phyloP scores from a whole-genome alignment of 2,888 invertebrate species.

The Flexamia atlantica region DNA sequence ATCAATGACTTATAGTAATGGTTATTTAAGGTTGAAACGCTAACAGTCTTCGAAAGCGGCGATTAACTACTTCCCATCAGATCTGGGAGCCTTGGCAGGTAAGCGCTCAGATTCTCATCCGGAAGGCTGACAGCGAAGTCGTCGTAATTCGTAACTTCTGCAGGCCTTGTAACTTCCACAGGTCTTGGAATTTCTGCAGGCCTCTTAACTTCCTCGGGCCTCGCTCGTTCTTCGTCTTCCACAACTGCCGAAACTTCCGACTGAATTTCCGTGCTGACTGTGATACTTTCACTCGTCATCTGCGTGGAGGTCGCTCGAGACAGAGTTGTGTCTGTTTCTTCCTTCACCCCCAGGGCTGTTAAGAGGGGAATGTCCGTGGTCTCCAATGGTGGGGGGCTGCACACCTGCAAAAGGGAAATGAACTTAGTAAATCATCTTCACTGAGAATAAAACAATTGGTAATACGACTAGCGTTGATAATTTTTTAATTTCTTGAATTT shows the following conservation, averaged over 20 bases:
- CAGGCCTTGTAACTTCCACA: neutral
- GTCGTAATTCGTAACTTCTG: neutral
- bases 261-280: neutral
- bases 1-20: too few relatives aligned
- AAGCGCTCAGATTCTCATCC: neutral
- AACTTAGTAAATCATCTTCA: too few relatives aligned
- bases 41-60: too few relatives aligned
- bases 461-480: too few relatives aligned
- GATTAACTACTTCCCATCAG: slow-evolving; percentile 15
- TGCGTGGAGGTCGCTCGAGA: neutral
- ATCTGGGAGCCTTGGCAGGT: slow-evolving; percentile 10
- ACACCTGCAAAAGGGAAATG: neutral
- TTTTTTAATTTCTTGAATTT: too few relatives aligned
- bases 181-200: neutral
- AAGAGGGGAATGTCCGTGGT: neutral
- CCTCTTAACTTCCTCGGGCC: neutral
- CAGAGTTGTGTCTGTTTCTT: neutral
- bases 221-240: neutral
- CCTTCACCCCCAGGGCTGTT: neutral
- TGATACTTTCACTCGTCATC: neutral
- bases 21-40: too few relatives aligned
- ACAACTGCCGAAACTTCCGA: neutral
- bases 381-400: neutral
- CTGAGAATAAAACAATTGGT: too few relatives aligned
- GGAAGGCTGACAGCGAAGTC: slow-evolving; percentile 24